Evolutionary conservation across 2,113 vertebrate species (phyloP), one percentile per base, ranked within the genome.

Genomic region (Ciconia boyciana): DNA sequence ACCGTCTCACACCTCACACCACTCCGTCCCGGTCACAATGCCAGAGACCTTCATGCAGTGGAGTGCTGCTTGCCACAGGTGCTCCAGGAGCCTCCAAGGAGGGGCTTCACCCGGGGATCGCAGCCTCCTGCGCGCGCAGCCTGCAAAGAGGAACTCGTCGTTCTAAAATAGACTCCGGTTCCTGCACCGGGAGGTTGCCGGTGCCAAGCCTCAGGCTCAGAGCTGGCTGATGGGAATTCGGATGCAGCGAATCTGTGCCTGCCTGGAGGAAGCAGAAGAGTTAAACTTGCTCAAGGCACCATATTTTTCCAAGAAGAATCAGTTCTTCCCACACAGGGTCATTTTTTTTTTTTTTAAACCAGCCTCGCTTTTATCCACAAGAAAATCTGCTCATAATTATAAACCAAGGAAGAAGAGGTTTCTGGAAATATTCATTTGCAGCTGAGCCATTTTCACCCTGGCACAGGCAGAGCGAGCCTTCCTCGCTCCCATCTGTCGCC

Each of bases 341-440:
- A 97, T 76, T 95, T 95, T 94, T 95, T 97, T 97, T 94, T 97
- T 97, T 94, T 93, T 84, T 82, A 97, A 97, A 96, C 60, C 94
- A 97, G 79, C 93, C 93, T 97, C 93, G 14, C 87, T 97, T 96
- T 97, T 96, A 96, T 96, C 95, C 97, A 91, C 91, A 89, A 97
- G 85, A 93, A 97, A 97, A 97, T 97, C 95, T 97, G 96, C 96
- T 97, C 92, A 26, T 96, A 96, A 97, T 97, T 97, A 96, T 55
- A 96, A 96, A 89, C 71, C 79, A 68, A 91, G 87, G 87, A 97
- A 96, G 91, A 79, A 90, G 94, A 94, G 95, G 90, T 88, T 97
- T 96, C 97, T 97, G 96, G 97, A 96, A 97, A 97, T 96, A 97
- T 97, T 96, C 96, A 88, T 97, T 81, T 96, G 96, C 96, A 96